These are phyloP conservation scores for Arizona elegans DNA, from an alignment of 2,113 vertebrate genomes.

Conservation along the genomic window DNA sequence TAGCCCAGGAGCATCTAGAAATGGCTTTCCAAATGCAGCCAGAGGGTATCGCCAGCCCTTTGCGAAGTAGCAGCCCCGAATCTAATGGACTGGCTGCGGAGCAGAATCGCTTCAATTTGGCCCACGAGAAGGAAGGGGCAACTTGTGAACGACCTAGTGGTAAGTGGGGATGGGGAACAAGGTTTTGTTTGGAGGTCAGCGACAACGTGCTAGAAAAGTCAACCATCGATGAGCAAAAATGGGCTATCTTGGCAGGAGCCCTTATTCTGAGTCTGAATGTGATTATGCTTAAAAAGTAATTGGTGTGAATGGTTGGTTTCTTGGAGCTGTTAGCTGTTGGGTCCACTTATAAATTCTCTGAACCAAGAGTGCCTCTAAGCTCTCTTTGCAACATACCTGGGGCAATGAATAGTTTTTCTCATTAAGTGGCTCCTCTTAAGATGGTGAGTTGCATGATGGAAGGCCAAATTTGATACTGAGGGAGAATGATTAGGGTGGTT, in stretches of 20 bases:
- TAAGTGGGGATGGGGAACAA: accelerated
- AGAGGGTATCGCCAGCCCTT: constrained; percentile 61
- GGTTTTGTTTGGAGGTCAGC: not conserved
- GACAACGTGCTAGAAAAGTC: not conserved
- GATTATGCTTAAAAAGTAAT: not conserved
- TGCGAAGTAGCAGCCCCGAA: constrained; percentile 81
- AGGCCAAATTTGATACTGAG: not conserved
- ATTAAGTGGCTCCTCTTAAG: not conserved
- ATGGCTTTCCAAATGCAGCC: constrained; percentile 77
- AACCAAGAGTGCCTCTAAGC: not conserved
- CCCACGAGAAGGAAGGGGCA: constrained; percentile 78
- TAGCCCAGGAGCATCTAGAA: constrained; percentile 85
- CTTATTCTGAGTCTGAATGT: not conserved
- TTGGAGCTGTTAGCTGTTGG: not conserved
- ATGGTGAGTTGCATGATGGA: not conserved
- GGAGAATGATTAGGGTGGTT: not conserved
- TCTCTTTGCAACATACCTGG: not conserved
- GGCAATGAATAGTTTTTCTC: not conserved
- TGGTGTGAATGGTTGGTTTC: no score
- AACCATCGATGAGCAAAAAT: not conserved
- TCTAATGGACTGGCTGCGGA: constrained; percentile 74
- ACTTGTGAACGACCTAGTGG: constrained; percentile 67
- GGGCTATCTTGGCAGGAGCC: not conserved
- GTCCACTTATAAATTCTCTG: not conserved
- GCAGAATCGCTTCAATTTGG: constrained; percentile 86